A percentile compares a stretch with the other conserved stretches of the same genome.
phyloP scores from a whole-genome alignment of 2,888 invertebrate genomes.

The Campopleginae sp. region DNA sequence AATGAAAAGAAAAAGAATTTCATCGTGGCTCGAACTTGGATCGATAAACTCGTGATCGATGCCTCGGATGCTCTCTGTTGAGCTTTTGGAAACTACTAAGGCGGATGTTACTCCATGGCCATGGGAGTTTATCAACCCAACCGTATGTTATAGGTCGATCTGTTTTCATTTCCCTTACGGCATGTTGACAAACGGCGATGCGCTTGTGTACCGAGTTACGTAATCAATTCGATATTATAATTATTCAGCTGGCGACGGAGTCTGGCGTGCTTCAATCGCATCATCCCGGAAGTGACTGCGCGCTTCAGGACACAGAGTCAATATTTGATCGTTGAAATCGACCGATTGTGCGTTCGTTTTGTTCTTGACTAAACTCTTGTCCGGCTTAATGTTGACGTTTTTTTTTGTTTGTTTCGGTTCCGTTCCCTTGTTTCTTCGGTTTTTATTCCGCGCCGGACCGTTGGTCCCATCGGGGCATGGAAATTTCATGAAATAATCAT shows the following conservation, averaged over 20 bases:
- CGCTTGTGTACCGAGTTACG: background rate
- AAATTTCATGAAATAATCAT: too few species aligned
- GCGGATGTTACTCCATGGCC: background rate
- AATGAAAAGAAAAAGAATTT: background rate
- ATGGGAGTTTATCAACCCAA: background rate
- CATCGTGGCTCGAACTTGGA: background rate
- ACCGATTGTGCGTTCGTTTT: background rate
- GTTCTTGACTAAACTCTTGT: background rate
- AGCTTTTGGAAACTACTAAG: background rate
- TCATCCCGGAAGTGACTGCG: background rate
- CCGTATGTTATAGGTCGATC: background rate
- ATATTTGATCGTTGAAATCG: background rate
- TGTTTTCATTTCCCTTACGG: background rate
- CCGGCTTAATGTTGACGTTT: background rate
- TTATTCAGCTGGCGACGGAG: background rate
- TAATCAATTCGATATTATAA: slow-evolving; percentile 22
- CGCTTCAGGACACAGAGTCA: background rate
- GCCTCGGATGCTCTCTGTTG: background rate
- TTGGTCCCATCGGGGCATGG: too few species aligned
- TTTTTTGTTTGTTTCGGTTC: background rate
- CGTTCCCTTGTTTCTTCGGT: background rate
- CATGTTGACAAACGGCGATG: background rate
- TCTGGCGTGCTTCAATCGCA: background rate
- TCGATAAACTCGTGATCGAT: background rate
- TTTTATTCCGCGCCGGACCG: background rate